Percentiles rank a stretch among this genome's conserved stretches.
Evolutionary conservation across 1,140 invertebrate genomes (phyloP).

Genomic region (Meloidogyne exigua): DNA sequence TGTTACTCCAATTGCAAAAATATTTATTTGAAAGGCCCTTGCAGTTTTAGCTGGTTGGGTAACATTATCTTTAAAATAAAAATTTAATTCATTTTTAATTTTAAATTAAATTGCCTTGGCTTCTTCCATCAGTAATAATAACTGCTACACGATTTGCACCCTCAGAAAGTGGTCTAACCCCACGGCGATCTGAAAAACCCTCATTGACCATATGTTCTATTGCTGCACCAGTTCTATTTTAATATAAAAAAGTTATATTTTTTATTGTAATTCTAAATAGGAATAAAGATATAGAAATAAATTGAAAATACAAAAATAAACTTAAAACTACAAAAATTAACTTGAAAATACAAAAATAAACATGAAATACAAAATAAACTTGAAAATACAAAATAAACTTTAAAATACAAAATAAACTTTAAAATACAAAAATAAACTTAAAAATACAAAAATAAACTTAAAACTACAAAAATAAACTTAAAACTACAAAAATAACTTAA

Average conservation of each 20-base stretch:
- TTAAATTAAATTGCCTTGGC: slow-evolving; percentile 38
- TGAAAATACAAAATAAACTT: background rate
- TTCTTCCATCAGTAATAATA: slow-evolving; percentile 61
- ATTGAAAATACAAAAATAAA: no score
- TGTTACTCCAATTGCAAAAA: slow-evolving; percentile 62
- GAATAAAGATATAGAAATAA: no score
- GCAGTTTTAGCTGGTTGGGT: slow-evolving; percentile 57
- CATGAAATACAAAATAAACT: no score
- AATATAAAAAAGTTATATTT: background rate
- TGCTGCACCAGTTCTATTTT: slow-evolving; percentile 56
- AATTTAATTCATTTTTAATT: background rate
- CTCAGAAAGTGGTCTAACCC: slow-evolving; percentile 56
- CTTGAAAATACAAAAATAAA: no score
- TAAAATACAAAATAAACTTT: no score
- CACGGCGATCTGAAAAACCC: slow-evolving; percentile 60
- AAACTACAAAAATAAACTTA: no score
- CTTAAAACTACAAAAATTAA: no score
- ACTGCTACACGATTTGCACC: slow-evolving; percentile 60
- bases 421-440: no score
- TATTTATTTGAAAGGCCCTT: slow-evolving; percentile 52
- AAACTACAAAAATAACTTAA: no score
- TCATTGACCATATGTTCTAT: slow-evolving; percentile 63
- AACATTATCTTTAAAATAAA: slow-evolving; percentile 51
- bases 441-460: no score
- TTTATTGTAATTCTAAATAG: no score